A percentile compares a stretch with the other conserved stretches of the same genome.
Evolutionary conservation across 2,797 vertebrate genomes (phyloP).

Genomic region (Pseudochirops cupreus): DNA sequence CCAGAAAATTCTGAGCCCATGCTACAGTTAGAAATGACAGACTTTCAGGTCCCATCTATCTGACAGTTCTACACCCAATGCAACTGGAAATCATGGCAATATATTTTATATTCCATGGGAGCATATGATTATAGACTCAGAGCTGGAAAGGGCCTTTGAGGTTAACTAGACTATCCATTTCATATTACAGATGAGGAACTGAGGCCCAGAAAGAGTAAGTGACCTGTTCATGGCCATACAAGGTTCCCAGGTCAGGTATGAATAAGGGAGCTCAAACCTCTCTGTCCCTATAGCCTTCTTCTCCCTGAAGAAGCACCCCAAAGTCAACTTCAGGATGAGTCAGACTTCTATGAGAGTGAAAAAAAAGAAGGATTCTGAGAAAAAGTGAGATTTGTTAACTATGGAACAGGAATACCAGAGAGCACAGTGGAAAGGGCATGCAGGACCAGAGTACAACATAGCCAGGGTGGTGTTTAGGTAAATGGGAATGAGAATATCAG

Average conservation of each 20-base stretch:
- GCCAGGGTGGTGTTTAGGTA: neutral
- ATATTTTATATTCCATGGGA: neutral
- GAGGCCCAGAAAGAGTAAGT: neutral
- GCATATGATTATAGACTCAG: neutral
- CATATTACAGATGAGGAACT: neutral
- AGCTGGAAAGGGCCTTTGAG: neutral
- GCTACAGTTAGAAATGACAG: neutral
- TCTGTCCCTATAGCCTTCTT: neutral
- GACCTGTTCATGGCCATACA: neutral
- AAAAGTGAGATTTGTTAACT: neutral
- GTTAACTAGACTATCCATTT: neutral
- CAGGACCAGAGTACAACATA: neutral
- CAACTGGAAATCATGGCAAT: neutral
- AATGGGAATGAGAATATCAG: neutral
- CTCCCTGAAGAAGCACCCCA: neutral
- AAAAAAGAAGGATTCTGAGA: neutral
- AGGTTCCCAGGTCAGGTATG: neutral
- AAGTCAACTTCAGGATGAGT: neutral
- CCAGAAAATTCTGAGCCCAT: neutral
- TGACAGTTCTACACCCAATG: neutral
- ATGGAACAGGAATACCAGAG: neutral
- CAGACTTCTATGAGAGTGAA: neutral
- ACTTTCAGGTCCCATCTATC: neutral
- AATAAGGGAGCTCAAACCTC: neutral
- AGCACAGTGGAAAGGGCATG: neutral